Base-by-base conservation (phyloP, 1,140 invertebrate genomes). In the Drosophila ohnishii region DNA sequence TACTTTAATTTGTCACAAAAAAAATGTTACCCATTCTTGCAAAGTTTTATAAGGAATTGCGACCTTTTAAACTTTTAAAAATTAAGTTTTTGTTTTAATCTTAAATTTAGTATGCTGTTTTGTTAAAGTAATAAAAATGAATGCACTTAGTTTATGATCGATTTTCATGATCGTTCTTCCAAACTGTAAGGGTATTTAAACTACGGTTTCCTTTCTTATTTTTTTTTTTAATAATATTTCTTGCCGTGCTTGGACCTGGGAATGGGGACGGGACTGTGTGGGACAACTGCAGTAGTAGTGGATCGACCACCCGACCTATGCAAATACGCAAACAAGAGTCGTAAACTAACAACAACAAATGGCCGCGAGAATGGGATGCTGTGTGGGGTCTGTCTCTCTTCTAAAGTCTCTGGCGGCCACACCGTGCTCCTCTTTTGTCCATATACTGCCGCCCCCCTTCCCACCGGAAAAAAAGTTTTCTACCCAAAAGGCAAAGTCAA, bases 281-380 rank as follows among this genome's bases (percentile, higher is more conserved):
- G 51, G 30, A 65, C 55, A 42, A 42, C 22, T 47, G 45, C 45
- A 28, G 45, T 16, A 50, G 32, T 39, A 7, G 50, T 40, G 47
- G 58, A 55, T 28, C 16, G 66, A 47, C 35, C 22, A 35, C 16
- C 16, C 40, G 63, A 81, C 67, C 83, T 79, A 82, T 75, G 83
- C 83, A 81, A 86, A 86, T 86, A 85, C 39, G 56, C 70, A 76
- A 76, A 75, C 70, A 75, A 55, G 32, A 50, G 47, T 75, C 66
- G 72, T 84, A 84, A 83, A 79, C 80, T 64, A 74, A 83, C 70
- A 75, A 69, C 63, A 79, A 69, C 72, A 69, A 72, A 70, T 67
- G 64, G 59, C 8, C 19, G n/a, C 44, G n/a, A 32, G 60, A 67
- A 42, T 64, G 61, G 64, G 64, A 50, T 40, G 30, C 34, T 76